Base-by-base conservation (phyloP, 2,113 vertebrate genomes). In the Anas platyrhynchos region DNA sequence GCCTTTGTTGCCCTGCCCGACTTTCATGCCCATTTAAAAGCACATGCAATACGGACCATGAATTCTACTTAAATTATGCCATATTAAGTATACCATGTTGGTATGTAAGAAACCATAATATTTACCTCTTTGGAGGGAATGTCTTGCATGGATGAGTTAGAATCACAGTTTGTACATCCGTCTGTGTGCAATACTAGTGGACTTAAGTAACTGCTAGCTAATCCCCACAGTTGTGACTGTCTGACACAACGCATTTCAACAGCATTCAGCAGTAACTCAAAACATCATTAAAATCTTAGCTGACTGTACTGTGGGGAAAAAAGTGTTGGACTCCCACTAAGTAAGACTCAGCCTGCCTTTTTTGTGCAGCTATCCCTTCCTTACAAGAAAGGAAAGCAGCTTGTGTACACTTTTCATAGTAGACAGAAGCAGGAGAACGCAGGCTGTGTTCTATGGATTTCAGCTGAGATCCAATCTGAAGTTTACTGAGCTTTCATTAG, bases 1-100 rank as follows among this genome's bases (percentile, higher is more conserved):
- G 36, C 16, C 29, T 36, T 75, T 11, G 13, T 50, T 26, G 27
- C 16, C 18, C 32, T 32, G 32, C 6, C 55, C 26, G 29, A 27
- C 21, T 32, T 54, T 48, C 32, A n/a, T 25, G 65, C 9, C 15
- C 50, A 11, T 59, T 52, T 34, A 34, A 65, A 65, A 80, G 32
- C 43, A 75, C 0, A 0, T 2, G 38, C 32, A 25, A 32, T 15
- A 27, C 0, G 8, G 34, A 66, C 21, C 18, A 41, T 15, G 16
- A 65, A 65, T 65, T 65, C 41, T 41, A 26, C 38, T 65, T 65
- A 41, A 65, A 65, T 65, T 29, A 65, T 41, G 62, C 62, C 62
- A 65, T 29, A 41, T 65, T 65, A 65, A 68, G 44, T 25, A 68
- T 68, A 68, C 43, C 32, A n/a, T n/a, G 32, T 48, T n/a, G 44